Evolutionary conservation across 2,113 vertebrate species (phyloP), one percentile per base, ranked within the genome.

Genomic region (Rutilus rutilus): DNA sequence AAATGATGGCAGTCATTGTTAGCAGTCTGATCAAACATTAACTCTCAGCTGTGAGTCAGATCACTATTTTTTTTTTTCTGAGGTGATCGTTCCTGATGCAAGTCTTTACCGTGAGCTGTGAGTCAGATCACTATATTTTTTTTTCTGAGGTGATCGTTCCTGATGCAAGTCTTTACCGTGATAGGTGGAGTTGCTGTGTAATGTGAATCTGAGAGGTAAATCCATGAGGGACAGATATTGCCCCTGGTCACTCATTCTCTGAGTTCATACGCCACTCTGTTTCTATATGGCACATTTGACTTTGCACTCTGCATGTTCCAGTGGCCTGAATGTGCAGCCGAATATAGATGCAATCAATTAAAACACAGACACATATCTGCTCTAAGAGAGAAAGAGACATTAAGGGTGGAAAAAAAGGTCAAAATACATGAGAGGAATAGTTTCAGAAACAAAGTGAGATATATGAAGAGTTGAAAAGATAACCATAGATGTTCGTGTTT

Each of bases 341-440:
- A 78, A 85, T 85, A 82, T 85, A 83, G 83, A 59, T 75, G 23
- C 30, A 85, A 86, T 88, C 87, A 86, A 82, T 88, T 87, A 73
- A 88, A 85, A 85, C 75, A 76, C 86, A 84, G 81, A 84, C 27
- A 85, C 62, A 85, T 83, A 87, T 85, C 50, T 85, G 73, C 39
- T 47, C 69, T 82, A 59, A 78, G 15, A 84, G 86, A 78, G 64
- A 52, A 33, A 50, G 39, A 78, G 17, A 59, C 64, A 79, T 54
- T 33, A 25, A 78, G 52, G 17, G 19, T 54, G 36, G 60, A 25
- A n/a, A 39, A 9, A 42, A 30, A 83, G 30, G 62, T 5, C 17
- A 19, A 65, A 19, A 50, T n/a, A 50, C 23, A 82, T 4, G 2
- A 30, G 11, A 82, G 8, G 8, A 25, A 65, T 5, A 50, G 42